Conservation (phyloP, 2,113 vertebrate genomes). For the Lynx canadensis region DNA sequence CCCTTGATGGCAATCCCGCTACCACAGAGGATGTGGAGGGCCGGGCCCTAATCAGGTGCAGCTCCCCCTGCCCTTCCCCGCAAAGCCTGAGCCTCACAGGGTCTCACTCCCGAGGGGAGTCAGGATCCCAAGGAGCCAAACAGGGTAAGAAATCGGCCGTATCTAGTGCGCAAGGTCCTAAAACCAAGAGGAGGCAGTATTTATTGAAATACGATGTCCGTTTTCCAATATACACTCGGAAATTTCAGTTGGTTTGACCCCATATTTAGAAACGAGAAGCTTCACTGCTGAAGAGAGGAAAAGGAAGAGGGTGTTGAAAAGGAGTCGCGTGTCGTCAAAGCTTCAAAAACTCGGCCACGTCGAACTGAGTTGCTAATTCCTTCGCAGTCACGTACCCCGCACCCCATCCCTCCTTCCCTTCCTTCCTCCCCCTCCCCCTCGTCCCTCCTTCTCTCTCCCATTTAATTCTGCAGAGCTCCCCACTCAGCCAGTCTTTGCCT, state of each 20-base stretch:
- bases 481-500: not conserved
- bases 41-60: rapidly evolving
- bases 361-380: not conserved
- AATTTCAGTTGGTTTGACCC: too few relatives aligned
- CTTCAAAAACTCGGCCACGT: not conserved
- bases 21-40: rapidly evolving
- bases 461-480: not conserved
- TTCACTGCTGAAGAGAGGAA: not conserved
- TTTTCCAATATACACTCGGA: not conserved
- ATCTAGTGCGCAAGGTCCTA: rapidly evolving
- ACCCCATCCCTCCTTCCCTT: rapidly evolving
- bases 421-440: too few relatives aligned
- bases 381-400: rapidly evolving
- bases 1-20: rapidly evolving
- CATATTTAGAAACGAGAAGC: not conserved
- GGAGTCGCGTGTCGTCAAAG: not conserved
- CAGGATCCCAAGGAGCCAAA: not conserved
- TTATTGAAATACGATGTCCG: rapidly evolving
- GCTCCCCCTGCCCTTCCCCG: too few relatives aligned
- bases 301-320: not conserved
- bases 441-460: too few relatives aligned
- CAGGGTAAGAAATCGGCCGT: not conserved
- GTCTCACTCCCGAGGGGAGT: rapidly evolving
- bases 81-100: rapidly evolving
- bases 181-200: not conserved